phyloP scores from a whole-genome alignment of 2,113 vertebrate species.

The Urocynchramus pylzowi region DNA sequence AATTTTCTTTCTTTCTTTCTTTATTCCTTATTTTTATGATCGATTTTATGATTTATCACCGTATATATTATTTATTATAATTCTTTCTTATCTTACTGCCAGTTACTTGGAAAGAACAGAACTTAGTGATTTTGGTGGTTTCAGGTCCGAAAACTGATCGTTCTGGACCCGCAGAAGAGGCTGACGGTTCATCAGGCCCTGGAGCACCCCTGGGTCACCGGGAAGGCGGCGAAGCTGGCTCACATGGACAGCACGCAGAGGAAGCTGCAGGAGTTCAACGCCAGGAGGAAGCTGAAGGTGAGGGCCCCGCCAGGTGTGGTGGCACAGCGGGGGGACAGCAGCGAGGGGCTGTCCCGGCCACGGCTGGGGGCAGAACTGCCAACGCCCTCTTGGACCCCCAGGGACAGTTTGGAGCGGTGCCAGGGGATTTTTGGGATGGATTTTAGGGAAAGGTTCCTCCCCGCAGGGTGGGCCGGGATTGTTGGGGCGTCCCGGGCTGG shows the following conservation, averaged over 20 bases:
- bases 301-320: too few species aligned
- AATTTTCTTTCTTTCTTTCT: neutral
- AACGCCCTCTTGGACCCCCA: fast-evolving
- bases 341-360: neutral
- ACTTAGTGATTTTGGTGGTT: fast-evolving
- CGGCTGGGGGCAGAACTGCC: neutral
- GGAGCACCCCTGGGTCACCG: slow-evolving; percentile 86
- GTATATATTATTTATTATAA: fast-evolving
- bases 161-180: slow-evolving; percentile 81
- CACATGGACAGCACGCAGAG: slow-evolving; percentile 90
- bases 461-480: too few species aligned
- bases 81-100: fast-evolving
- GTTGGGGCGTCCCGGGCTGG: too few species aligned
- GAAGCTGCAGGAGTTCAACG: slow-evolving; percentile 88
- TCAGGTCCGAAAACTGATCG: slow-evolving; percentile 84
- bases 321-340: too few species aligned
- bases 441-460: neutral
- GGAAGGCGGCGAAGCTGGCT: slow-evolving; percentile 83
- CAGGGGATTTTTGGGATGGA: neutral
- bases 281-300: slow-evolving; percentile 87
- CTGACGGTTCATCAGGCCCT: slow-evolving; percentile 80
- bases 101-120: fast-evolving
- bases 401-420: neutral
- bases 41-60: too few species aligned
- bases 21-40: too few species aligned